A percentile compares a stretch with the other conserved stretches of the same genome.
These are phyloP conservation scores for Argyrosomus regius DNA, from an alignment of 2,797 vertebrate species.

Conservation along the genomic window DNA sequence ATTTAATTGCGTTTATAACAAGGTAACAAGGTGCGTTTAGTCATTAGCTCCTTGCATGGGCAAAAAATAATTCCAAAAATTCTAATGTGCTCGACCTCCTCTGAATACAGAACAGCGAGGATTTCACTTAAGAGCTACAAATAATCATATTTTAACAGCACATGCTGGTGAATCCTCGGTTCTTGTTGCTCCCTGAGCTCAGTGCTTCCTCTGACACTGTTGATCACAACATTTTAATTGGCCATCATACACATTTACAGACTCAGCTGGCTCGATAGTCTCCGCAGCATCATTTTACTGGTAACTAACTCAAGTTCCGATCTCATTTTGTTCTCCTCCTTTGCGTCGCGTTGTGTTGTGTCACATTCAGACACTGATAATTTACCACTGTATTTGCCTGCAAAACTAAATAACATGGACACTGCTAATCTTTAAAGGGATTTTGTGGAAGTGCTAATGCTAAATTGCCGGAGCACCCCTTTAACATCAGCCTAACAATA, in stretches of 20 bases:
- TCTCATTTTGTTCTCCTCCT: conserved; percentile 7
- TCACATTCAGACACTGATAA: conserved; percentile 17
- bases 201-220: conserved; percentile 23
- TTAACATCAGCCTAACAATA: neutral
- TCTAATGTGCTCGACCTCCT: conserved; percentile 35
- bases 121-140: conserved; percentile 51
- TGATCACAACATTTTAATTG: conserved; percentile 67
- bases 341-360: neutral
- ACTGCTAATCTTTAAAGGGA: neutral
- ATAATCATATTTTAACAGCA: conserved; percentile 57
- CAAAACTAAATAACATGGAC: neutral
- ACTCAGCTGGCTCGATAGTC: conserved; percentile 30
- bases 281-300: conserved; percentile 27
- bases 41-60: conserved; percentile 57
- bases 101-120: conserved; percentile 45
- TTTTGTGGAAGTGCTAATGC: neutral
- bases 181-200: conserved; percentile 39
- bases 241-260: conserved; percentile 52
- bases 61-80: conserved; percentile 47
- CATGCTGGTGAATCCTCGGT: conserved; percentile 41
- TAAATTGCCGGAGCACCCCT: neutral
- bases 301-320: conserved; percentile 12
- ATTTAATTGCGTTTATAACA: conserved; percentile 69
- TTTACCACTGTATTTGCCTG: conserved; percentile 5
- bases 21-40: conserved; percentile 69